A percentile compares a stretch with the other conserved stretches of the same genome.
phyloP scores from a whole-genome alignment of 2,888 invertebrate genomes.

The Caenorhabditis plicata region DNA sequence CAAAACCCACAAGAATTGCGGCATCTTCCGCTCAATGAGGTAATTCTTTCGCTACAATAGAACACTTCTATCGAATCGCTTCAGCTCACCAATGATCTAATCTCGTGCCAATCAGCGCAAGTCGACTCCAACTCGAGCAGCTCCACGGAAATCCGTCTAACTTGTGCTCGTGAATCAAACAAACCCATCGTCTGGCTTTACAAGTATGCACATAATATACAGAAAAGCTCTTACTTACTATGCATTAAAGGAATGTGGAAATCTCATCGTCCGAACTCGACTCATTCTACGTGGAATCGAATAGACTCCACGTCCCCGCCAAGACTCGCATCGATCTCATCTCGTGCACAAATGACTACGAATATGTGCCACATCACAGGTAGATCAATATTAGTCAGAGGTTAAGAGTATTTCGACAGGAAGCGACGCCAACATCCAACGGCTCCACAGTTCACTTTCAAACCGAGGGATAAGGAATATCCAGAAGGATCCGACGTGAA shows the following conservation, averaged over 20 bases:
- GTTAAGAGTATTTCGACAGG: conserved; percentile 4
- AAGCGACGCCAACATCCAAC: conserved; percentile 11
- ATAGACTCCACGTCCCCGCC: conserved; percentile 7
- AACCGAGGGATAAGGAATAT: conserved; percentile 35
- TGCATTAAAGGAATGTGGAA: conserved; percentile 5
- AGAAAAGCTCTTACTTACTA: background rate
- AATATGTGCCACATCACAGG: conserved; percentile 17
- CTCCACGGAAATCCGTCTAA: no score
- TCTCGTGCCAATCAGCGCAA: no score
- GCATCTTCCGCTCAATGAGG: conserved; percentile 20
- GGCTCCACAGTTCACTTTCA: conserved; percentile 36
- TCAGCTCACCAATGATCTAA: no score
- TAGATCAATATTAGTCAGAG: background rate
- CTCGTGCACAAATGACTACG: conserved; percentile 18
- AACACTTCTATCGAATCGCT: no score
- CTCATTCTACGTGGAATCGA: conserved; percentile 13
- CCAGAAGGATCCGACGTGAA: conserved; percentile 41
- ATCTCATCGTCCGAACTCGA: conserved; percentile 18
- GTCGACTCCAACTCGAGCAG: no score
- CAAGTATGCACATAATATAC: conserved; percentile 6
- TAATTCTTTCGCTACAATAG: no score
- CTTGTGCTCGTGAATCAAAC: conserved; percentile 4
- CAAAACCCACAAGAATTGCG: conserved; percentile 29
- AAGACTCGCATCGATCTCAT: conserved; percentile 11
- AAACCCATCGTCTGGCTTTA: conserved; percentile 22